Conservation (phyloP, 2,797 vertebrate genomes). For the Petrocephalus schoutedeni region DNA sequence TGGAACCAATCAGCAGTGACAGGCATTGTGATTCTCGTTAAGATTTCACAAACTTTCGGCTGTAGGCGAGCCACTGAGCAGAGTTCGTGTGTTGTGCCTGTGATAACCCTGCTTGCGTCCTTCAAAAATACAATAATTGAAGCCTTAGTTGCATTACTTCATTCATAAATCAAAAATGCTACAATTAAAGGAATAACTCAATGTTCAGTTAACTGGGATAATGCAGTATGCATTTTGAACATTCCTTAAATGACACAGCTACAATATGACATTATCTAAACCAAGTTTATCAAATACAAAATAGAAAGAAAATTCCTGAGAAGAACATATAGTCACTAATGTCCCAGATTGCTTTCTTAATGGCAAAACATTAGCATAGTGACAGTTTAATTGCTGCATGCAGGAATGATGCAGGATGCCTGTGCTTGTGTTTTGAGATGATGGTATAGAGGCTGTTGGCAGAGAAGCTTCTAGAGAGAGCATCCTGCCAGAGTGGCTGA, state of each 20-base stretch:
- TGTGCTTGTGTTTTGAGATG: not conserved
- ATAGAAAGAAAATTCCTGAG: not conserved
- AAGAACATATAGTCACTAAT: not conserved
- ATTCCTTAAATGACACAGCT: conserved; percentile 2
- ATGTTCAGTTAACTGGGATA: not conserved
- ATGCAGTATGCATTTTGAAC: not conserved
- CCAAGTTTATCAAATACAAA: not conserved
- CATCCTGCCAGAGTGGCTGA: not conserved
- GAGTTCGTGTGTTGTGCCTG: not conserved
- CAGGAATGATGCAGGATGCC: not conserved
- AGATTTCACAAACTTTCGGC: not conserved
- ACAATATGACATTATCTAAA: conserved; percentile 2
- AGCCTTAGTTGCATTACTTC: not conserved
- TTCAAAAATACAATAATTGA: not conserved
- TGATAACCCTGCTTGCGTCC: not conserved
- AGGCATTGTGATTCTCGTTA: not conserved
- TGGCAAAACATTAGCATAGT: not conserved
- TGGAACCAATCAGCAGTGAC: not conserved
- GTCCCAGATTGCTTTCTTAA: not conserved
- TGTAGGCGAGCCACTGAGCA: not conserved
- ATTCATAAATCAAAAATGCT: conserved; percentile 8
- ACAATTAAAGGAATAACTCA: not conserved
- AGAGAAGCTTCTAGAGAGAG: not conserved
- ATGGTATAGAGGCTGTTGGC: not conserved
- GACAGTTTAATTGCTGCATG: not conserved